Percentiles rank a stretch among this genome's conserved stretches.
Conservation (phyloP, 2,888 invertebrate genomes). For the Tenthredo scrophulariae region DNA sequence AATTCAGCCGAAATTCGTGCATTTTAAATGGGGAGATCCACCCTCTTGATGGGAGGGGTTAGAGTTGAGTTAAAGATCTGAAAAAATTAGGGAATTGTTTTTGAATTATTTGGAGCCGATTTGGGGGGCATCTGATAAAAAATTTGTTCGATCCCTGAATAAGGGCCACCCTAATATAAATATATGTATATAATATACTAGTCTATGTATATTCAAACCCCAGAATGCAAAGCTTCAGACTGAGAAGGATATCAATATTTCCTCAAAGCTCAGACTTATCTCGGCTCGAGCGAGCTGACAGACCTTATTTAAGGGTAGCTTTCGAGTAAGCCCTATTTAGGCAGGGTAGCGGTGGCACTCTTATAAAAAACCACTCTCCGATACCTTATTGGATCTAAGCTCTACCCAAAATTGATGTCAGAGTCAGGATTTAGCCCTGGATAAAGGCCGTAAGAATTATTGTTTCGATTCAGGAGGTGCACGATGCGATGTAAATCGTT, state of each 20-base stretch:
- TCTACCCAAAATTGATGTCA: slow-evolving; percentile 50
- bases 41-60: too few relatives aligned
- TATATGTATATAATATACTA: not conserved
- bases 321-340: slow-evolving; percentile 47
- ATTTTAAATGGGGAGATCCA: too few relatives aligned
- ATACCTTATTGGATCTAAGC: slow-evolving; percentile 53
- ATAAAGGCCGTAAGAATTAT: slow-evolving; percentile 37
- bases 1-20: too few relatives aligned
- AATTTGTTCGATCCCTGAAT: too few relatives aligned
- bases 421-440: slow-evolving; percentile 43
- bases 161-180: too few relatives aligned
- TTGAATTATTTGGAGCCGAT: too few relatives aligned
- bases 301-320: slow-evolving; percentile 50
- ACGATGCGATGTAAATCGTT: not conserved
- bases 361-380: slow-evolving; percentile 44
- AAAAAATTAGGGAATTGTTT: too few relatives aligned
- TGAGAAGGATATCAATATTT: slow-evolving; percentile 47
- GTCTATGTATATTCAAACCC: not conserved
- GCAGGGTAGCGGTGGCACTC: slow-evolving; percentile 24
- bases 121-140: too few relatives aligned
- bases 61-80: too few relatives aligned
- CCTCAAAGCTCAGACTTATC: slow-evolving; percentile 37
- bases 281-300: slow-evolving; percentile 27
- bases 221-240: not conserved
- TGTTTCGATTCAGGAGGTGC: slow-evolving; percentile 11